Evolutionary conservation across 2,797 vertebrate genomes (phyloP), one percentile per base, ranked within the genome.

Genomic region (Tragopan temminckii): DNA sequence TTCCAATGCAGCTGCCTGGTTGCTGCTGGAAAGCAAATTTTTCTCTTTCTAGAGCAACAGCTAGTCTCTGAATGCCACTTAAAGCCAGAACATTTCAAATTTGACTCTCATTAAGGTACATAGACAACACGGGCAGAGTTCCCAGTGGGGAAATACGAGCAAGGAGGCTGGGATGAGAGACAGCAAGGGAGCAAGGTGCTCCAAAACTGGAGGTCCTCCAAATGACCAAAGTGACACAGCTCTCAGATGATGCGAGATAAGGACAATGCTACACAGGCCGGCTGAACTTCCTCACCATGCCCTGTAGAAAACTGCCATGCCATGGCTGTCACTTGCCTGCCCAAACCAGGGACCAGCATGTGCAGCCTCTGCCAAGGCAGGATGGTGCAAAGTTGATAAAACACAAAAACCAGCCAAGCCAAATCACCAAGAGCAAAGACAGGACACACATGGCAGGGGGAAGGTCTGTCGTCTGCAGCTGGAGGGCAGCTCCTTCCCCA

Each of bases 181-280:
- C 1, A 2, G n/a, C 40, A 36, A 66, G 25, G 17, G 46, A 50
- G 25, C 79, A 55, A 36, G 1, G 18, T 27, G 24, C 35, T 42
- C 68, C 1, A 10, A 42, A 42, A 19, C 7, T 18, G 43, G 29
- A 76, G 42, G 40, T 63, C 35, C 50, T 80, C 48, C 53, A 53
- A 1, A 20, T 42, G 45, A 58, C 13, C 7, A 6, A 83, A 55
- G 18, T 42, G 24, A 50, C 40, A n/a, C 61, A 25, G 38, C 57
- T 50, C 29, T 31, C 27, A 18, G 43, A 55, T 18, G 19, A 24
- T 42, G 17, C 2, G 20, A 66, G 13, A 59, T 52, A 71, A 67
- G 69, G 43, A 57, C 0, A 2, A 55, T 19, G 74, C 12, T 66
- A 48, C 24, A 16, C 4, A 1, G 1, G 0, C 7, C 1, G 1